Evolutionary conservation across 2,888 invertebrate species (phyloP).

Genomic region (Conistra vaccinii): DNA sequence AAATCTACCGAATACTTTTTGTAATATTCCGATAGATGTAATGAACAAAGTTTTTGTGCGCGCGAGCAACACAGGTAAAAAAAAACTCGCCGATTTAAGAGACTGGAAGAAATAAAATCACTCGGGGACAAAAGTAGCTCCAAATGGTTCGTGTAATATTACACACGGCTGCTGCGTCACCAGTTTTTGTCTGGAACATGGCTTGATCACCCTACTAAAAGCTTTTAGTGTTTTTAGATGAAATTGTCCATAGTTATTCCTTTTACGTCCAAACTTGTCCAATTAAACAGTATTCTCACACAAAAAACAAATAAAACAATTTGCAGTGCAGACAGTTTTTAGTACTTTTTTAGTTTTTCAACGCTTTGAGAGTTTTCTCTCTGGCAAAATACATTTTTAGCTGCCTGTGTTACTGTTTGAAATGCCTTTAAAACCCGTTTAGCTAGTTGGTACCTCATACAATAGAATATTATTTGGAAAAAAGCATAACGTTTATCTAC

Average conservation of each 20-base stretch:
- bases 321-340: conserved; percentile 4
- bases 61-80: too few species aligned
- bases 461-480: neutral
- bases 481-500: neutral
- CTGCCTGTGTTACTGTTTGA: conserved; percentile 8
- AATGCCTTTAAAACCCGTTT: neutral
- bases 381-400: conserved; percentile 18
- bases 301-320: conserved; percentile 7
- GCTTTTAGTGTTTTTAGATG: neutral
- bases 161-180: too few species aligned
- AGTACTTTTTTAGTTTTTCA: conserved; percentile 18
- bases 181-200: too few species aligned
- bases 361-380: neutral
- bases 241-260: neutral
- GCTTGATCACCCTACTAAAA: neutral
- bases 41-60: too few species aligned
- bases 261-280: conserved; percentile 7
- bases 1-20: too few species aligned
- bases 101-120: too few species aligned
- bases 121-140: too few species aligned
- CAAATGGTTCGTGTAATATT: too few species aligned
- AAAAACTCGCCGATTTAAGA: too few species aligned
- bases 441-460: neutral
- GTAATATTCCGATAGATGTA: too few species aligned
- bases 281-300: conserved; percentile 25